These are phyloP conservation scores for Megalopta genalis DNA, from an alignment of 1,140 invertebrate genomes.

Conservation along the genomic window DNA sequence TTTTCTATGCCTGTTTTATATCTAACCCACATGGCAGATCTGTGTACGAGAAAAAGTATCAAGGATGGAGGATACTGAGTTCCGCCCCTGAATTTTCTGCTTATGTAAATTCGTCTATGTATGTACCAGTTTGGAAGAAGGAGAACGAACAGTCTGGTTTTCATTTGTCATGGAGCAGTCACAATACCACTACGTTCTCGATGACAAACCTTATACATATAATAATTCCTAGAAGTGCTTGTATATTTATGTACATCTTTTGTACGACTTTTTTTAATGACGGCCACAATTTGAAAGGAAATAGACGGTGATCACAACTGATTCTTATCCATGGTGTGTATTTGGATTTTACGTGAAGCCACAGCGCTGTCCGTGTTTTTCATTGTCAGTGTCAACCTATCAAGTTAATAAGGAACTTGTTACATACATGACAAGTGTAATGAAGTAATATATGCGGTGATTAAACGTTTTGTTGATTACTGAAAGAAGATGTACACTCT, in stretches of 20 bases:
- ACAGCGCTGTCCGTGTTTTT: no score
- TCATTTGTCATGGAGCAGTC: conserved; percentile 42
- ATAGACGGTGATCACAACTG: conserved; percentile 46
- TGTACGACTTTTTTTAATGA: conserved; percentile 20
- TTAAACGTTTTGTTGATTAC: background rate
- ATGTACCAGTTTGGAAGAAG: background rate
- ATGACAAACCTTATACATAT: background rate
- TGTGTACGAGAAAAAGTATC: conserved; percentile 13
- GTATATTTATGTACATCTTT: conserved; percentile 16
- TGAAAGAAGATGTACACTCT: no score
- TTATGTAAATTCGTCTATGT: conserved; percentile 3
- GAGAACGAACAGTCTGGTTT: background rate
- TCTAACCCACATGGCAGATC: conserved; percentile 22
- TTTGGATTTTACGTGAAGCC: background rate
- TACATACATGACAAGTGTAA: background rate
- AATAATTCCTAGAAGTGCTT: conserved; percentile 29
- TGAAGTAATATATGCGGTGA: conserved; percentile 11
- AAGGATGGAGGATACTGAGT: conserved; percentile 8
- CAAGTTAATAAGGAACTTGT: conserved; percentile 4
- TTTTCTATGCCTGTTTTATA: conserved; percentile 21
- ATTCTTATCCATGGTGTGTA: conserved; percentile 53
- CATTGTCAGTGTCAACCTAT: background rate
- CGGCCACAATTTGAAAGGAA: conserved; percentile 33
- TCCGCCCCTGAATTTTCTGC: conserved; percentile 33
- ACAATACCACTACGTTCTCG: background rate